Evolutionary conservation across 1,140 invertebrate genomes (phyloP), one percentile per base, ranked within the genome.

Genomic region (Bombus huntii): DNA sequence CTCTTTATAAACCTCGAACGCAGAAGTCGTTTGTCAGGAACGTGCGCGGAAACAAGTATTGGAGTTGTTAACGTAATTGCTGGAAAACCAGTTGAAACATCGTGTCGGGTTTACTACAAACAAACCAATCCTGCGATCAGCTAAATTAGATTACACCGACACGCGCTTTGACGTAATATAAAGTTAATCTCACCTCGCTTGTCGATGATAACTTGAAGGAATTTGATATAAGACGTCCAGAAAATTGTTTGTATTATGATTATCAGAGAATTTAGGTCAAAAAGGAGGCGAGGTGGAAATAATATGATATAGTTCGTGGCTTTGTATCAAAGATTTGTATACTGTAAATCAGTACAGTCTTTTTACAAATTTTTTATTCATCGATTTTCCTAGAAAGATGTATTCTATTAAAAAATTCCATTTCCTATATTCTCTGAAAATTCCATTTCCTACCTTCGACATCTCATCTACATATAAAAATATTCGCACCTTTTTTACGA

Each of bases 11-110:
- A 72, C 70, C 71, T 72, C n/a, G 66, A 76, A 44, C 57, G 68
- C 80, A 70, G 53, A 76, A 78, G 86, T 84, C 88, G 81, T 84
- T 89, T 87, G 42, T 89, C 73, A 72, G 66, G 80, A 34, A 89
- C 88, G 88, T 89, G 87, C 68, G 10, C 44, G 34, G 88, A 88
- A 89, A 89, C 68, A 44, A 70, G 68, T 75, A 81, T 88, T 37
- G 44, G 18, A 34, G 70, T 37, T 76, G 66, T 87, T 89, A 89
- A 89, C 72, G 66, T 79, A 71, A 65, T 22, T 42, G 57, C 65
- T 68, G n/a, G n/a, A 18, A 39, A 78, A 53, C 37, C 10, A 9
- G 25, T 13, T 28, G 22, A 59, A 57, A n/a, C 59, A 72, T 62
- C 37, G 80, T 2, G 31, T 65, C 18, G 39, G n/a, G 28, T 18